These are phyloP conservation scores for Gymnocypris eckloni DNA, from an alignment of 2,797 vertebrate genomes.

Conservation along the genomic window DNA sequence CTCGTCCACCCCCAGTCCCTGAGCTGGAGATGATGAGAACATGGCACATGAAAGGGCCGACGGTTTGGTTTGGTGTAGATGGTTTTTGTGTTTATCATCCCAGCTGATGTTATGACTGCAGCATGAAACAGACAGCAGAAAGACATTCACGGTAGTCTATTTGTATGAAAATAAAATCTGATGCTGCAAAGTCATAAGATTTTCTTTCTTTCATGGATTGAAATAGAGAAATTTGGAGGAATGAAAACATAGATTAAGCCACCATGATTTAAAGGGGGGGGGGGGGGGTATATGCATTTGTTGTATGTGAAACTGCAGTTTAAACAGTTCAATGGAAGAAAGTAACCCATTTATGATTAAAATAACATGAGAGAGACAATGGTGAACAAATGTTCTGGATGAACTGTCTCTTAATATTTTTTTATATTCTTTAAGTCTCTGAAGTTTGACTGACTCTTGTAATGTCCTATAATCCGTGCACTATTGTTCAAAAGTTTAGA, in stretches of 20 bases:
- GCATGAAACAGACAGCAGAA: conserved; percentile 3
- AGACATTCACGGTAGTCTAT: background rate
- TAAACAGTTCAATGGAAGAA: background rate
- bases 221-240: background rate
- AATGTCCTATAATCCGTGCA: background rate
- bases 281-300: background rate
- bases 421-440: background rate
- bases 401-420: background rate
- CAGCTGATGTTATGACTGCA: conserved; percentile 1
- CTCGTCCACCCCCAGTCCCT: conserved; percentile 1
- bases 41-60: background rate
- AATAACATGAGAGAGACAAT: background rate
- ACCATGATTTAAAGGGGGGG: background rate
- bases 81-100: conserved; percentile 10
- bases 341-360: background rate
- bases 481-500: background rate
- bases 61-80: background rate
- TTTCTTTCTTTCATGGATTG: background rate
- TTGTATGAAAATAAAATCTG: background rate
- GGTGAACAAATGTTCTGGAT: background rate
- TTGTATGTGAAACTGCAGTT: background rate
- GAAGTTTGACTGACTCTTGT: background rate
- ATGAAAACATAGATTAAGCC: background rate
- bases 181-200: background rate
- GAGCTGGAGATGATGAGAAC: conserved; percentile 29